Percentiles rank a stretch among this genome's conserved stretches.
Evolutionary conservation across 2,888 invertebrate species (phyloP).

Genomic region (Aelia acuminata): DNA sequence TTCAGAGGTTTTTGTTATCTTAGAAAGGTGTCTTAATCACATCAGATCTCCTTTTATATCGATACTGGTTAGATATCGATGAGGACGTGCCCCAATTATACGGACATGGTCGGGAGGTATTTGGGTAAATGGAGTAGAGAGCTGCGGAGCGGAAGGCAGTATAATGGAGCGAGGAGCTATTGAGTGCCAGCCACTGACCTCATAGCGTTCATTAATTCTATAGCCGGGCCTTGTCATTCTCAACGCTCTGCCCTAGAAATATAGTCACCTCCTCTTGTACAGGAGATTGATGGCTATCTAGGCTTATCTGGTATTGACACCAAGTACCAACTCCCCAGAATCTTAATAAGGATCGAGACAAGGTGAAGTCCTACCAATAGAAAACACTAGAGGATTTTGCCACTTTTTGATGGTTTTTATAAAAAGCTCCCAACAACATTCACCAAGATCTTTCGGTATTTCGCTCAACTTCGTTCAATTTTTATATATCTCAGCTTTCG

Average conservation of each 20-base stretch:
- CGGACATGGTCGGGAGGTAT: background rate
- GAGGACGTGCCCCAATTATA: background rate
- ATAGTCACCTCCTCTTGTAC: background rate
- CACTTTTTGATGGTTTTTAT: too few species aligned
- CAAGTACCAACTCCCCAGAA: background rate
- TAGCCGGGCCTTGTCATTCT: background rate
- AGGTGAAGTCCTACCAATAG: background rate
- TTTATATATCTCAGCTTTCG: too few species aligned
- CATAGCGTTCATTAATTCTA: constrained; percentile 7
- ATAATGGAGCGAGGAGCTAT: background rate
- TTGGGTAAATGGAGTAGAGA: background rate
- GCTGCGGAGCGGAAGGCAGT: background rate
- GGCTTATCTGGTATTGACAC: background rate
- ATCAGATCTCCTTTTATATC: too few species aligned
- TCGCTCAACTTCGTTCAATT: too few species aligned
- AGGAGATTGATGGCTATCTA: background rate
- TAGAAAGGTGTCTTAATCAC: too few species aligned
- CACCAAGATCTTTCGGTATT: too few species aligned
- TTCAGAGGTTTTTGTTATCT: too few species aligned
- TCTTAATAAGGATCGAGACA: background rate
- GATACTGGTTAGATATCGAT: background rate
- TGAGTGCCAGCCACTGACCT: background rate
- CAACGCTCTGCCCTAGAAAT: background rate
- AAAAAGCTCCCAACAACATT: too few species aligned
- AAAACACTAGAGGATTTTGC: too few species aligned